These are phyloP conservation scores for Aldabrachelys gigantea DNA, from an alignment of 2,113 vertebrate genomes.

Conservation along the genomic window DNA sequence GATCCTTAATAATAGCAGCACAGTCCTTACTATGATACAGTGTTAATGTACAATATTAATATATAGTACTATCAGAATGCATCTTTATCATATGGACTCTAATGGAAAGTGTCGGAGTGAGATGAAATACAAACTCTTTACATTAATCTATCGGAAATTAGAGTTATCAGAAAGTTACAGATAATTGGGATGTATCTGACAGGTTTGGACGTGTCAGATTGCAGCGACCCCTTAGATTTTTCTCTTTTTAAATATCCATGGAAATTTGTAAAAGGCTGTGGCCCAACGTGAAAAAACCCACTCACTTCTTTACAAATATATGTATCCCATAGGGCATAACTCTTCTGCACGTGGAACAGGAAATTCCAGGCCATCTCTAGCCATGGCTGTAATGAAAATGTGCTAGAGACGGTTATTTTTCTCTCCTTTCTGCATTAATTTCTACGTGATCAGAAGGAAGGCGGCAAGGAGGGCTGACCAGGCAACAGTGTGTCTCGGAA, in stretches of 20 bases:
- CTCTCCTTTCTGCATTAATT: neutral
- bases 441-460: neutral
- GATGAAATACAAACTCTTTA: conserved; percentile 24
- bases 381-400: neutral
- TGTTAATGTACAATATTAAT: neutral
- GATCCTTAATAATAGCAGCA: neutral
- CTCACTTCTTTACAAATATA: neutral
- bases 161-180: neutral
- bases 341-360: neutral
- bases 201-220: neutral
- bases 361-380: neutral
- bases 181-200: neutral
- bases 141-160: neutral
- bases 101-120: conserved; percentile 30
- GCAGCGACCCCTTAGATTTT: neutral
- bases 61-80: neutral
- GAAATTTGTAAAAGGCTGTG: conserved; percentile 23
- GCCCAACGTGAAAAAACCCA: neutral
- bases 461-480: neutral
- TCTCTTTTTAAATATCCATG: neutral
- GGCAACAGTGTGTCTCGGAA: neutral
- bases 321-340: neutral
- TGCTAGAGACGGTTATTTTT: neutral
- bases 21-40: neutral
- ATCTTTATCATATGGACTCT: neutral